A percentile compares a stretch with the other conserved stretches of the same genome.
Conservation (phyloP, 1,140 invertebrate genomes). For the Oedothorax gibbosus region DNA sequence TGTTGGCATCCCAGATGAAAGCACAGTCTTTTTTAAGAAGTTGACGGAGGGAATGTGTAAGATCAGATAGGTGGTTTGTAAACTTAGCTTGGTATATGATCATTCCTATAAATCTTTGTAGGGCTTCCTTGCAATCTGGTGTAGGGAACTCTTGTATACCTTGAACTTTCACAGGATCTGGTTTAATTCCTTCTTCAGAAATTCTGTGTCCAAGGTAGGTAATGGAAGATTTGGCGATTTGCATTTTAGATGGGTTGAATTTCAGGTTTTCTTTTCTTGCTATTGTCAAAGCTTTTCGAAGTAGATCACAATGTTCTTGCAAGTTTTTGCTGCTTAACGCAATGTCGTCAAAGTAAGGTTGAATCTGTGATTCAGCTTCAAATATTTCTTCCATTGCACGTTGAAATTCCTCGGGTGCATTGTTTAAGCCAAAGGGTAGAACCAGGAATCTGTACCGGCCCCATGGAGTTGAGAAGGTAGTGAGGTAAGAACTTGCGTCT, state of each 20-base stretch:
- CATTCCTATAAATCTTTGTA: conserved; percentile 47
- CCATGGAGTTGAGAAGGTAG: conserved; percentile 66
- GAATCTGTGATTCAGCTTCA: conserved; percentile 58
- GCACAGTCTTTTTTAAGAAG: conserved; percentile 61
- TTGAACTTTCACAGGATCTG: no score
- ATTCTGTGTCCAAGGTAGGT: conserved; percentile 62
- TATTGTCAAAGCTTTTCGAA: conserved; percentile 61
- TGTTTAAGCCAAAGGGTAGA: conserved; percentile 65
- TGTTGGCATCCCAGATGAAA: conserved; percentile 55
- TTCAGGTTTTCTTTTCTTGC: conserved; percentile 62
- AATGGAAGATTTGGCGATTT: conserved; percentile 62
- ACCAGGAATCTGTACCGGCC: conserved; percentile 64
- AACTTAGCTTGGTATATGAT: no score
- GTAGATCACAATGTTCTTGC: conserved; percentile 59
- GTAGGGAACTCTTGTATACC: no score
- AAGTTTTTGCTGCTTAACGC: conserved; percentile 58
- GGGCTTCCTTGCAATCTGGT: not conserved
- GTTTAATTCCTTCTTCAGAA: conserved; percentile 63
- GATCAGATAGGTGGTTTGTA: conserved; percentile 41
- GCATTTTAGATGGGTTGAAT: conserved; percentile 64
- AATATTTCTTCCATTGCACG: conserved; percentile 61
- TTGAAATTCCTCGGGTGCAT: conserved; percentile 60
- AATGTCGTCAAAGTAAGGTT: conserved; percentile 63
- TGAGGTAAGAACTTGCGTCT: conserved; percentile 63
- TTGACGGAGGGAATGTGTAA: conserved; percentile 55